Evolutionary conservation across 1,140 invertebrate genomes (phyloP), one percentile per base, ranked within the genome.

Genomic region (Caligus rogercresseyi): DNA sequence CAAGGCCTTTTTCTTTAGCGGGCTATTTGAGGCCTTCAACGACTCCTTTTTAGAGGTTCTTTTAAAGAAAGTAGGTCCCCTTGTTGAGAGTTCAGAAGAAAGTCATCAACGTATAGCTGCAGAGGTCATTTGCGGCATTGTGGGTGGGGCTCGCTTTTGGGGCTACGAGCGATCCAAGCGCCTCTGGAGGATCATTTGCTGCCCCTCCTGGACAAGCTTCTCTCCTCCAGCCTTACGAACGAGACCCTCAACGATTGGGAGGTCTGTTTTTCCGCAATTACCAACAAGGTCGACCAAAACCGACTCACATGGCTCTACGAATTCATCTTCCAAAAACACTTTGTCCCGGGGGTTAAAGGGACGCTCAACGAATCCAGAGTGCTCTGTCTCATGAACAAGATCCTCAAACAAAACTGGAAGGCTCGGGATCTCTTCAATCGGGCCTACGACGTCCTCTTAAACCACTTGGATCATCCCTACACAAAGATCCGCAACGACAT

Each of bases 161-260:
- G 18, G 19, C 61, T 55, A 21, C 24, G 13, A 63, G 16, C 15
- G 15, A 25, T 23, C 55, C 31, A 51, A 55, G 18, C 15, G 25
- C 3, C n/a, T 53, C 4, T 54, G 54, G 54, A 51, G 14, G 15
- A 60, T 18, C 19, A 18, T 15, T 25, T 63, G 14, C n/a, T 56
- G 11, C 61, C 61, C n/a, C 15, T 55, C 4, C 25, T 63, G 14
- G 16, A 57, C 7, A 56, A 63, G 61, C 7, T 53, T 20, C 18
- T 63, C 13, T 13, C 25, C 13, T 24, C 24, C 3, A 62, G 31
- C 23, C 16, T 63, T 3, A 63, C 61, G 18, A 18, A 21, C 15
- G 61, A 63, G 52, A 63, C 61, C 21, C n/a, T 58, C 3, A 21
- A 20, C 19, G 61, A 63, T 25, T 63, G 61, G 61, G 61, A 63